phyloP scores from a whole-genome alignment of 2,797 vertebrate species.

The Cetoscarus ocellatus region DNA sequence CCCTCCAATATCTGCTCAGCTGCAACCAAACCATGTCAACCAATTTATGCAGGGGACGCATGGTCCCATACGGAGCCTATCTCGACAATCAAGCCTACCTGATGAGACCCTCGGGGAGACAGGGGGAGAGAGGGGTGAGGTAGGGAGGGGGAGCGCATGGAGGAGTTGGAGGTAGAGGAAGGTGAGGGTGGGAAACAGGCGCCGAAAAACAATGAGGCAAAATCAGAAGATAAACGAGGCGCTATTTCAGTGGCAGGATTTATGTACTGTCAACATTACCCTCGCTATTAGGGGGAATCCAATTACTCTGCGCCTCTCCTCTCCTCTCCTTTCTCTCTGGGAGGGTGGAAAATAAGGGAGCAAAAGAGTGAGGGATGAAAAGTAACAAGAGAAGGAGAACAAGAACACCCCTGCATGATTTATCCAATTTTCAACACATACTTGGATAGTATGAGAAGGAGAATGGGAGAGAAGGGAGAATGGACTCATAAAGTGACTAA shows the following conservation, averaged over 20 bases:
- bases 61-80: conserved; percentile 64
- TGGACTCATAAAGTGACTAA: conserved; percentile 49
- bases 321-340: conserved; percentile 65
- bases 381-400: conserved; percentile 63
- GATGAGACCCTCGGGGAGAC: conserved; percentile 76
- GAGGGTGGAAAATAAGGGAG: conserved; percentile 60
- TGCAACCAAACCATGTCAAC: conserved; percentile 55
- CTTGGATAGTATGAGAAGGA: conserved; percentile 65
- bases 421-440: conserved; percentile 70
- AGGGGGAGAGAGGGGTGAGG: conserved; percentile 35
- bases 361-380: conserved; percentile 71
- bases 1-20: conserved; percentile 52
- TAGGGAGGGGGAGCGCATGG: conserved; percentile 31
- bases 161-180: conserved; percentile 48
- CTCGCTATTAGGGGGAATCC: conserved; percentile 86
- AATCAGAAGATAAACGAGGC: conserved; percentile 87
- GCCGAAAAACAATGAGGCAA: conserved; percentile 83
- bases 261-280: conserved; percentile 90
- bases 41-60: conserved; percentile 68
- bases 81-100: conserved; percentile 76
- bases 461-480: conserved; percentile 36
- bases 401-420: conserved; percentile 65
- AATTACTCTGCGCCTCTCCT: conserved; percentile 84
- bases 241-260: conserved; percentile 87
- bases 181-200: conserved; percentile 64